These are phyloP conservation scores for Xanthostigma xanthostigma DNA, from an alignment of 2,888 invertebrate species.

Conservation along the genomic window DNA sequence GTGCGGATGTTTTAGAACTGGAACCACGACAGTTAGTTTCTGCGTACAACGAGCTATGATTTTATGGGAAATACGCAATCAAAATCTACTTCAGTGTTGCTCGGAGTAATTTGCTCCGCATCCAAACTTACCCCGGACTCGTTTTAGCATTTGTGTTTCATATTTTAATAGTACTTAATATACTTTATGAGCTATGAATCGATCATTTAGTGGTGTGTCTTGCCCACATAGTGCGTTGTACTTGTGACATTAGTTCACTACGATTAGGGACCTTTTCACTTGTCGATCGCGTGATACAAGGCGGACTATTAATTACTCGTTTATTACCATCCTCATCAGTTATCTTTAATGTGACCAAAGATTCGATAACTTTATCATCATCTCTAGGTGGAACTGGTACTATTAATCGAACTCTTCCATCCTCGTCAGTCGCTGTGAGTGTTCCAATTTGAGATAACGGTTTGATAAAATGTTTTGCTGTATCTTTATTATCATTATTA, in stretches of 20 bases:
- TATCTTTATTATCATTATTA: neutral
- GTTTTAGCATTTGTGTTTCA: too few relatives aligned
- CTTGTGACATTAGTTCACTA: constrained; percentile 71
- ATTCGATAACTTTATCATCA: constrained; percentile 21
- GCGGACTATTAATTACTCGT: constrained; percentile 37
- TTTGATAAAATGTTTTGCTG: constrained; percentile 41
- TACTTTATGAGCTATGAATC: neutral
- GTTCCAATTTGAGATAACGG: constrained; percentile 49
- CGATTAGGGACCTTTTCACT: constrained; percentile 77
- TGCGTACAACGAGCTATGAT: too few relatives aligned
- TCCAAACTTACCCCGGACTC: too few relatives aligned
- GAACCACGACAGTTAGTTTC: too few relatives aligned
- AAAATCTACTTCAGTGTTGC: too few relatives aligned
- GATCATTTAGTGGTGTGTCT: constrained; percentile 71
- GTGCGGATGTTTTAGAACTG: too few relatives aligned
- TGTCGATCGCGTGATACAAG: constrained; percentile 59
- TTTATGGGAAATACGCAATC: too few relatives aligned
- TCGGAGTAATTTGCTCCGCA: too few relatives aligned
- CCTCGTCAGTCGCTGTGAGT: constrained; percentile 41
- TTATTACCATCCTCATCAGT: constrained; percentile 33
- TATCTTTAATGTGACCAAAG: constrained; percentile 39
- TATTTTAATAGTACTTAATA: neutral
- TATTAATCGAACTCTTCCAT: constrained; percentile 44
- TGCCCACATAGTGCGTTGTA: constrained; percentile 70
- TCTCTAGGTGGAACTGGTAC: constrained; percentile 38